phyloP scores from a whole-genome alignment of 2,797 vertebrate species.

The Bradypodion pumilum region DNA sequence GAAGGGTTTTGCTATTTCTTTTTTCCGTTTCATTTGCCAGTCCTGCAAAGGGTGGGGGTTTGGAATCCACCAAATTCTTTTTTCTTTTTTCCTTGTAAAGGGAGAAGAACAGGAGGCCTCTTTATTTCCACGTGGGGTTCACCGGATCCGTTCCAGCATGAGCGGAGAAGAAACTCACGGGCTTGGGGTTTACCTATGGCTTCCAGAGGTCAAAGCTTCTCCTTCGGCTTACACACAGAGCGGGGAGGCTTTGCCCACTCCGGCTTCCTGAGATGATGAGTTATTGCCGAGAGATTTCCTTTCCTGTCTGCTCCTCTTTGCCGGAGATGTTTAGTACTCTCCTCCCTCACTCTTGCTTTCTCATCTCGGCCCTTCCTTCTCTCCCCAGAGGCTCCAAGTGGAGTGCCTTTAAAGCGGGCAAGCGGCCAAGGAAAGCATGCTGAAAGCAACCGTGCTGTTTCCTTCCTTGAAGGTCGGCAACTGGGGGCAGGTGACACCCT shows the following conservation, averaged over 20 bases:
- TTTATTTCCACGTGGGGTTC: slow-evolving; percentile 26
- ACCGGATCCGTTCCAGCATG: slow-evolving; percentile 30
- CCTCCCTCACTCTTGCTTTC: slow-evolving; percentile 24
- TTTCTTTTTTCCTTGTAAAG: background rate
- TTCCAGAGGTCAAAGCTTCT: slow-evolving; percentile 12
- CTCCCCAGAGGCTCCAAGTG: background rate
- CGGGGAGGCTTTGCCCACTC: background rate
- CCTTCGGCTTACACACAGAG: slow-evolving; percentile 1
- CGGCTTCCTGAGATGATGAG: slow-evolving; percentile 29
- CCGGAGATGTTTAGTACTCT: slow-evolving; percentile 38
- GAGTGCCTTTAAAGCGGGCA: background rate
- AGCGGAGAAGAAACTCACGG: slow-evolving; percentile 32
- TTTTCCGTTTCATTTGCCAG: background rate
- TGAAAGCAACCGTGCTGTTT: background rate
- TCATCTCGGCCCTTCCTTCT: background rate
- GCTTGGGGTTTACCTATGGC: slow-evolving; percentile 32
- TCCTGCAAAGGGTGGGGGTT: too few relatives aligned
- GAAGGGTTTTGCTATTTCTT: background rate
- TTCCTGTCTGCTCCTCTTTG: slow-evolving; percentile 51
- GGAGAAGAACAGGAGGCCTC: background rate
- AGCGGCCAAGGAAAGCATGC: slow-evolving; percentile 22
- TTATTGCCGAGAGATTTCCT: slow-evolving; percentile 53
- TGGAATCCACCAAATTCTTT: background rate
- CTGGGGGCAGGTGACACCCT: background rate
- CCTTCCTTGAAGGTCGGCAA: background rate